Conservation (phyloP, 2,113 vertebrate species). For the Trinectes maculatus region DNA sequence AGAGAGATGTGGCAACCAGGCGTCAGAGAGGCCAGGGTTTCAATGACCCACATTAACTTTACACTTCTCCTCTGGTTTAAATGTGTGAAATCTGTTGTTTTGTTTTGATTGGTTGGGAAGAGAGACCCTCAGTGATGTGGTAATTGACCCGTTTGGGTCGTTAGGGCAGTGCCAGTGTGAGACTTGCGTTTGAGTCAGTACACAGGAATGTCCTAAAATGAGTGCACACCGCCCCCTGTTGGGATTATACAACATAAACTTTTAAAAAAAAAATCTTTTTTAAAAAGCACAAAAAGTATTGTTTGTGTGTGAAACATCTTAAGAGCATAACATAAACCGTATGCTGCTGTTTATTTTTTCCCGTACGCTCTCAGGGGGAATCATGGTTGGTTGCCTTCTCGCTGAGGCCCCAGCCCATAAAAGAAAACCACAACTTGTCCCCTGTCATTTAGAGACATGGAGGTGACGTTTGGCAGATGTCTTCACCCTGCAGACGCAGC, state of each 20-base stretch:
- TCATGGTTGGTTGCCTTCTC: neutral
- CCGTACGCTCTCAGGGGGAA: too few relatives aligned
- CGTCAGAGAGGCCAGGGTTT: slow-evolving; percentile 52
- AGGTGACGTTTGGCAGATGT: neutral
- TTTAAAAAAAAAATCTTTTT: too few relatives aligned
- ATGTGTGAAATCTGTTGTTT: slow-evolving; percentile 31
- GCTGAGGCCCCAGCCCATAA: neutral
- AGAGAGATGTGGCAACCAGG: slow-evolving; percentile 31
- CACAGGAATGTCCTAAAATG: neutral
- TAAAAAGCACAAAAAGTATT: too few relatives aligned
- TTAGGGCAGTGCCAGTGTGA: slow-evolving; percentile 20
- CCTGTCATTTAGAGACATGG: too few relatives aligned
- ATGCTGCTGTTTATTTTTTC: too few relatives aligned
- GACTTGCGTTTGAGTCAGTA: slow-evolving; percentile 39
- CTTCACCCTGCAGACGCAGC: neutral
- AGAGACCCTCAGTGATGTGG: slow-evolving; percentile 12
- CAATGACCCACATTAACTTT: slow-evolving; percentile 45
- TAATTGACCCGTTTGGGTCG: slow-evolving; percentile 34
- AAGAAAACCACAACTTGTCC: neutral
- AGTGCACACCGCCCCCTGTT: slow-evolving; percentile 63
- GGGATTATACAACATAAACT: too few relatives aligned
- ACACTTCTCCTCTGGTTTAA: slow-evolving; percentile 11
- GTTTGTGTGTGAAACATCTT: too few relatives aligned
- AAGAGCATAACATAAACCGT: too few relatives aligned
- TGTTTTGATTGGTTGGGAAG: neutral